Conservation (phyloP, 2,888 invertebrate genomes). For the Dexiosoma caninum region DNA sequence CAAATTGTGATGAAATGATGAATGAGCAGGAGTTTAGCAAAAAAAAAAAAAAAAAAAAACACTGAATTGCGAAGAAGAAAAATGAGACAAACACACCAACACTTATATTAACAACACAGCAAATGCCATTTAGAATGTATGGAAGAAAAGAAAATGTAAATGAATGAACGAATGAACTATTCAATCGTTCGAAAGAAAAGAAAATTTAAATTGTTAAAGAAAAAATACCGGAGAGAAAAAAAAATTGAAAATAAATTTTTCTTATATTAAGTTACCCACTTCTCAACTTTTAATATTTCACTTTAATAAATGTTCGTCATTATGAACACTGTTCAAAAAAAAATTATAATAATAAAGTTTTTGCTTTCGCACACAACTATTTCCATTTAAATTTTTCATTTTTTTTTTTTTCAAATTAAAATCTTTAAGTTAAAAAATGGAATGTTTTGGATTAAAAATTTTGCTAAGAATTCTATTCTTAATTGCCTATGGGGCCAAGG, state of each 20-base stretch:
- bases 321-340: not conserved
- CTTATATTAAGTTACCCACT: not conserved
- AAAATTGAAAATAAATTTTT: not conserved
- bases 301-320: slow-evolving; percentile 3
- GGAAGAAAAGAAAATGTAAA: slow-evolving; percentile 13
- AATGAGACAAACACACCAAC: not conserved
- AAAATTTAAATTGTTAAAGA: slow-evolving; percentile 33
- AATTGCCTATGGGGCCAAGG: too few relatives aligned
- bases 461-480: too few relatives aligned
- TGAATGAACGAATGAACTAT: slow-evolving; percentile 19
- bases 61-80: slow-evolving; percentile 1
- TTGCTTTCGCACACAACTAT: too few relatives aligned
- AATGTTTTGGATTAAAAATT: too few relatives aligned
- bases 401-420: too few relatives aligned
- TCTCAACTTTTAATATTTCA: not conserved
- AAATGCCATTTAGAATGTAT: slow-evolving; percentile 24
- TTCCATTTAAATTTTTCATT: too few relatives aligned
- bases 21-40: slow-evolving; percentile 34
- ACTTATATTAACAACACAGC: not conserved
- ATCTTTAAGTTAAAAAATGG: too few relatives aligned
- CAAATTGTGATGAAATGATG: slow-evolving; percentile 58
- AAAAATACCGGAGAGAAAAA: not conserved
- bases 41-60: not conserved
- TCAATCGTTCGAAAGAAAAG: slow-evolving; percentile 30
- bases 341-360: too few relatives aligned